A percentile compares a stretch with the other conserved stretches of the same genome.
Evolutionary conservation across 2,797 vertebrate genomes (phyloP).

Genomic region (Eupleurogrammus muticus): DNA sequence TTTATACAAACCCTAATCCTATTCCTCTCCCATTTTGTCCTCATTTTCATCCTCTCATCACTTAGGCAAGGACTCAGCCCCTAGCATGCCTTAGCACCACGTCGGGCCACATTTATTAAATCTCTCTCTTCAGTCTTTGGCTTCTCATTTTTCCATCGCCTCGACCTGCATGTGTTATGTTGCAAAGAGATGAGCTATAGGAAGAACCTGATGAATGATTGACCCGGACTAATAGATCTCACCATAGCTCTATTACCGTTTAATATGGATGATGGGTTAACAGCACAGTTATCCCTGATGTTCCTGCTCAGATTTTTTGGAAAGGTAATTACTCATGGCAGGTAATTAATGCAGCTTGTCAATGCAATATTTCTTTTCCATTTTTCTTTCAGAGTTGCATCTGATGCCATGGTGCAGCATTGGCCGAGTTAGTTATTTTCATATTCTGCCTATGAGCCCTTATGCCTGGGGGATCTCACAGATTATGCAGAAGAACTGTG

Average conservation of each 20-base stretch:
- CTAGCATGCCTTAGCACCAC: conserved; percentile 49
- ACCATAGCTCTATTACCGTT: conserved; percentile 14
- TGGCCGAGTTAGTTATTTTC: conserved; percentile 65
- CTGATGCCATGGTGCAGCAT: conserved; percentile 36
- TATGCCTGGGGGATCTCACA: conserved; percentile 61
- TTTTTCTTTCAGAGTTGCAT: conserved; percentile 40
- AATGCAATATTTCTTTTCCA: conserved; percentile 28
- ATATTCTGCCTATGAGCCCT: conserved; percentile 69
- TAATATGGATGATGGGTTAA: conserved; percentile 41
- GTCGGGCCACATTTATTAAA: conserved; percentile 60
- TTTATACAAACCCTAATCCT: conserved; percentile 35
- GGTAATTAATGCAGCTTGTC: conserved; percentile 63
- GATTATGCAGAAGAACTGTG: conserved; percentile 69
- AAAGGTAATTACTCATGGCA: conserved; percentile 48
- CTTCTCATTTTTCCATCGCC: conserved; percentile 45
- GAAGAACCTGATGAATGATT: conserved; percentile 40
- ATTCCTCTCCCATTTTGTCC: conserved; percentile 46
- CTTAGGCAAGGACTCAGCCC: conserved; percentile 56
- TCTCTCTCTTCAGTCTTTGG: conserved; percentile 43
- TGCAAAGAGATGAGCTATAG: conserved; percentile 37
- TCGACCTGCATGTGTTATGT: conserved; percentile 31
- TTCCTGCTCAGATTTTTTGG: conserved; percentile 34
- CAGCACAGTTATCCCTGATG: conserved; percentile 30
- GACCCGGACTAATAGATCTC: conserved; percentile 31
- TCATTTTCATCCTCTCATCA: conserved; percentile 70